Conservation (phyloP, 2,113 vertebrate species). For the Pteropus alecto region DNA sequence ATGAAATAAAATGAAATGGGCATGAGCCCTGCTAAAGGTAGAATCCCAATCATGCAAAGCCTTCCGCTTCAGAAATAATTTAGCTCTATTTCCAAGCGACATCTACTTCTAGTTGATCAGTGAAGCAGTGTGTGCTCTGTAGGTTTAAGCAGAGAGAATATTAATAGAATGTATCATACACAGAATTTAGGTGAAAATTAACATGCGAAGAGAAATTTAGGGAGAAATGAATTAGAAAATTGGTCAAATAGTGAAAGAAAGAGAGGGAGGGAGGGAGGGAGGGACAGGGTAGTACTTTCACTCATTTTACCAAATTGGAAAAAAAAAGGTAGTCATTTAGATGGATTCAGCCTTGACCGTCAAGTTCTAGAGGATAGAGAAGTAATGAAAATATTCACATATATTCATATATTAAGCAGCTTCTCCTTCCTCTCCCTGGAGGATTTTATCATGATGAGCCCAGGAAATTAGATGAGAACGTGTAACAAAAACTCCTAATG, state of each 20-base stretch:
- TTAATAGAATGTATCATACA: background rate
- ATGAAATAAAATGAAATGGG: background rate
- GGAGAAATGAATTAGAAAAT: slow-evolving; percentile 33
- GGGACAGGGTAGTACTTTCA: background rate
- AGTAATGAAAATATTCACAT: background rate
- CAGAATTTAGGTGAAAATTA: background rate
- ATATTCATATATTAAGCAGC: no score
- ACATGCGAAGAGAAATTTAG: background rate
- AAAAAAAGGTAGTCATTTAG: background rate
- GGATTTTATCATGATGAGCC: no score
- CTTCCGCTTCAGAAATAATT: background rate
- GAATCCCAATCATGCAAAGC: background rate
- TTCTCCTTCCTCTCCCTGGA: background rate
- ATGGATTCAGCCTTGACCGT: background rate
- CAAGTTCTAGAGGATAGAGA: accelerated
- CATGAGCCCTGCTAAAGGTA: background rate
- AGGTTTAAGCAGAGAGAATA: background rate
- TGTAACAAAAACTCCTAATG: background rate
- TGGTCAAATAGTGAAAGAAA: background rate
- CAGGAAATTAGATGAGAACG: background rate
- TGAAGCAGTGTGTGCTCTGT: background rate
- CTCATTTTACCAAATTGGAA: background rate
- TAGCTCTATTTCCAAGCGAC: background rate
- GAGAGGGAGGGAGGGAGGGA: background rate
- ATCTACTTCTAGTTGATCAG: background rate